Conservation (phyloP, 2,797 vertebrate species). For the Eulemur albifrons region DNA sequence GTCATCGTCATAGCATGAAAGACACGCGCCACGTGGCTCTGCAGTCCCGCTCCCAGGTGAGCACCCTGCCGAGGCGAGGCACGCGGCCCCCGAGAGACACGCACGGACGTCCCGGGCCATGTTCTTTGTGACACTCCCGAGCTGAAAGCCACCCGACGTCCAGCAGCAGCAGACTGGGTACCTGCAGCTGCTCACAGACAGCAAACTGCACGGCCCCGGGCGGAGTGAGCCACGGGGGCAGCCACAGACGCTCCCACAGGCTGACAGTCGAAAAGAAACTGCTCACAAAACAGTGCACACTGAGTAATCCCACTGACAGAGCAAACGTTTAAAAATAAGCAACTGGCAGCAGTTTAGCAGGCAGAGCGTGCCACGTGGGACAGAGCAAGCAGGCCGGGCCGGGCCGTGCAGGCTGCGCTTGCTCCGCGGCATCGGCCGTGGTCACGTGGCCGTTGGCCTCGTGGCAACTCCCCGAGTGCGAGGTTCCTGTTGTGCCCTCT, state of each 20-base stretch:
- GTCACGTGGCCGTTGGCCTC: accelerated
- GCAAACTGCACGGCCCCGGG: accelerated
- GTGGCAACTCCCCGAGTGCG: accelerated
- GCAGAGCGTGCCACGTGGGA: accelerated
- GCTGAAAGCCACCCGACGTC: accelerated
- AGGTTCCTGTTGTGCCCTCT: accelerated
- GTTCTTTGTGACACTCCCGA: accelerated
- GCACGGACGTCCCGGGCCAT: background rate
- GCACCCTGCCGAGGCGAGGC: accelerated
- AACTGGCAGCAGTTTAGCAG: accelerated
- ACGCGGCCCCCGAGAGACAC: accelerated
- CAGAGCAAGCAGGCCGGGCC: background rate
- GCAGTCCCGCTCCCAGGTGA: accelerated
- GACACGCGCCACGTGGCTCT: too few species aligned
- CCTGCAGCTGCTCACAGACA: accelerated
- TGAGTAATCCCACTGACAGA: accelerated
- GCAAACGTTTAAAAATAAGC: background rate
- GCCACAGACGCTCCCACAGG: accelerated
- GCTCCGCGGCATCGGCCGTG: too few species aligned
- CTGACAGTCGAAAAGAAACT: accelerated
- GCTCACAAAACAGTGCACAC: too few species aligned
- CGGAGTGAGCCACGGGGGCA: accelerated
- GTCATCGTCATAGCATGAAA: too few species aligned
- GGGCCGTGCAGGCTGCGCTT: too few species aligned
- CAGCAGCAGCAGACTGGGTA: accelerated